phyloP scores from a whole-genome alignment of 2,888 invertebrate species.

The Baronia brevicornis region DNA sequence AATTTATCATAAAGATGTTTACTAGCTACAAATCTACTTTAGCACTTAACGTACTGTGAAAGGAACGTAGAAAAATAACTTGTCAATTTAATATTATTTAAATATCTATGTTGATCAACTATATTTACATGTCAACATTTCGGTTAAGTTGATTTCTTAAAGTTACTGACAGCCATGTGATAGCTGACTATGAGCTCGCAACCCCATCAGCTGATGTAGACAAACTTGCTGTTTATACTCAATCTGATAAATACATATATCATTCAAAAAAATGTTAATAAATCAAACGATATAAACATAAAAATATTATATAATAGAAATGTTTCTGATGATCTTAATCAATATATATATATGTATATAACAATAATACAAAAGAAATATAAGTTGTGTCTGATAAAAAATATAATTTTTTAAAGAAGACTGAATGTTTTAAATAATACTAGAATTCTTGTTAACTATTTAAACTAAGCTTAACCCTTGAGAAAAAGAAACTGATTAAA shows the following conservation, averaged over 20 bases:
- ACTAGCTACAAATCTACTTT: constrained; percentile 27
- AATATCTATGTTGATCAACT: constrained; percentile 71
- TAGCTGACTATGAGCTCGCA: constrained; percentile 72
- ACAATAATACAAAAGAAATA: too few relatives aligned
- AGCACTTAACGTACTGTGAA: constrained; percentile 52
- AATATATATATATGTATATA: too few relatives aligned
- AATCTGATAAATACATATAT: constrained; percentile 13
- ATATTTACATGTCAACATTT: constrained; percentile 74
- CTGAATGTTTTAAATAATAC: too few relatives aligned
- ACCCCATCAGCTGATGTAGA: constrained; percentile 61
- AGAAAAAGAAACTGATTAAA: too few relatives aligned
- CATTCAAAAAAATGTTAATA: constrained; percentile 23
- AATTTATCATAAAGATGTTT: constrained; percentile 25
- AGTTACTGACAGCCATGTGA: constrained; percentile 76
- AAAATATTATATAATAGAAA: background rate
- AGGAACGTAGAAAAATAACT: constrained; percentile 73
- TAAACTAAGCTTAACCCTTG: too few relatives aligned
- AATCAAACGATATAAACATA: constrained; percentile 2
- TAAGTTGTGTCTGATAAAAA: too few relatives aligned
- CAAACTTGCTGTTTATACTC: constrained; percentile 41
- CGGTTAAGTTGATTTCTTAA: constrained; percentile 67
- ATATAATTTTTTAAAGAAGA: too few relatives aligned
- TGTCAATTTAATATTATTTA: constrained; percentile 68
- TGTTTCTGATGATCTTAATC: background rate
- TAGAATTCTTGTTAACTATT: too few relatives aligned